phyloP scores from a whole-genome alignment of 2,113 vertebrate genomes.

The Tauraco erythrolophus region DNA sequence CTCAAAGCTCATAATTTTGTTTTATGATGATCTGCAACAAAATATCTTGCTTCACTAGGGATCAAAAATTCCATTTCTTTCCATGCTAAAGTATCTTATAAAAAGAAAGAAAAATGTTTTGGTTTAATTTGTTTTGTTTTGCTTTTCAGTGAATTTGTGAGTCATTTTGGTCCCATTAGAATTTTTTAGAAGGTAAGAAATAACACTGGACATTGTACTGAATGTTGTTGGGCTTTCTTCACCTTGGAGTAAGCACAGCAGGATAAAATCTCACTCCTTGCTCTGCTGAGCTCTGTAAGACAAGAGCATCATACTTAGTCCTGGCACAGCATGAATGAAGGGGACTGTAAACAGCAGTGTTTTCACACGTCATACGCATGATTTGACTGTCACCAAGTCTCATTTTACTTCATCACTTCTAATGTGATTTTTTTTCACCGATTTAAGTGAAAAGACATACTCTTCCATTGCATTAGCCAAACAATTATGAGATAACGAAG shows the following conservation, averaged over 20 bases:
- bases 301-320: background rate
- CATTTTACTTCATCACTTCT: background rate
- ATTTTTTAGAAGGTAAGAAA: background rate
- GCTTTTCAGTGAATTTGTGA: background rate
- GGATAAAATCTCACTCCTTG: background rate
- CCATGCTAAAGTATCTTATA: background rate
- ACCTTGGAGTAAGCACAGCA: rapidly evolving
- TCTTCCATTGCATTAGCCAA: background rate
- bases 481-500: background rate
- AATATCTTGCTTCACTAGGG: background rate
- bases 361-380: background rate
- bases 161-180: background rate
- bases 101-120: background rate
- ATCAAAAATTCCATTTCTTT: background rate
- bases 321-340: background rate
- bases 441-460: background rate
- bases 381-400: background rate
- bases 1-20: background rate
- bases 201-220: background rate
- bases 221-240: background rate
- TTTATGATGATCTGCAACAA: background rate
- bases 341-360: background rate
- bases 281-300: background rate
- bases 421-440: background rate
- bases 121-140: background rate